Conservation (phyloP, 2,113 vertebrate species). For the Struthio camelus region DNA sequence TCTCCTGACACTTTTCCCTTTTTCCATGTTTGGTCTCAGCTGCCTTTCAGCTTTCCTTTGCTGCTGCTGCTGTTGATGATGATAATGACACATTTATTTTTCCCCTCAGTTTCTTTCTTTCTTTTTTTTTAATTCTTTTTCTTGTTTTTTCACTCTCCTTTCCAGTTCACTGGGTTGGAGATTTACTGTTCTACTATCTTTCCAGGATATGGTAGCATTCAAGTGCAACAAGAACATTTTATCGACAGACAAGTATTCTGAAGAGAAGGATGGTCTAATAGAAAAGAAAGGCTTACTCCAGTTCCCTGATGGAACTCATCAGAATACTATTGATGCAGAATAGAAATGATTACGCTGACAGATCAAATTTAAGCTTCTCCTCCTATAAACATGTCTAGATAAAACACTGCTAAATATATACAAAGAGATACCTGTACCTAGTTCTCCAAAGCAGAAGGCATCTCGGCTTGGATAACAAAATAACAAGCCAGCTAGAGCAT, state of each 20-base stretch:
- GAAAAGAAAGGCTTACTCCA: neutral
- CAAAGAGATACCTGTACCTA: neutral
- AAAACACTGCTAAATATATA: neutral
- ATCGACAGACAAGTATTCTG: neutral
- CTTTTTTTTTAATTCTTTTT: neutral
- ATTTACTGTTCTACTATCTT: neutral
- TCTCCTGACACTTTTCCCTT: neutral
- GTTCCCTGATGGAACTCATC: neutral
- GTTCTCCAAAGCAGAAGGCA: neutral
- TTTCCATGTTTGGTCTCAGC: neutral
- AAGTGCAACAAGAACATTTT: neutral
- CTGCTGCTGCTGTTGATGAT: neutral
- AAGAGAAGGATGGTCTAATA: neutral
- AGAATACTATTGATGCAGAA: neutral
- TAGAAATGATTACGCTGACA: neutral
- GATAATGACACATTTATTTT: neutral
- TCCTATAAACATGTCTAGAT: neutral
- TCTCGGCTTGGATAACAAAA: neutral
- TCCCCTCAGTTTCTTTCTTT: neutral
- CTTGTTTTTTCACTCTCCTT: too few relatives aligned
- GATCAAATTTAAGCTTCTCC: neutral
- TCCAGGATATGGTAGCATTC: neutral
- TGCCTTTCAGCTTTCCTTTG: neutral
- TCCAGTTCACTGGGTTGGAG: neutral
- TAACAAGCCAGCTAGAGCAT: neutral